phyloP scores from a whole-genome alignment of 2,888 invertebrate species.

The Apamea crenata region DNA sequence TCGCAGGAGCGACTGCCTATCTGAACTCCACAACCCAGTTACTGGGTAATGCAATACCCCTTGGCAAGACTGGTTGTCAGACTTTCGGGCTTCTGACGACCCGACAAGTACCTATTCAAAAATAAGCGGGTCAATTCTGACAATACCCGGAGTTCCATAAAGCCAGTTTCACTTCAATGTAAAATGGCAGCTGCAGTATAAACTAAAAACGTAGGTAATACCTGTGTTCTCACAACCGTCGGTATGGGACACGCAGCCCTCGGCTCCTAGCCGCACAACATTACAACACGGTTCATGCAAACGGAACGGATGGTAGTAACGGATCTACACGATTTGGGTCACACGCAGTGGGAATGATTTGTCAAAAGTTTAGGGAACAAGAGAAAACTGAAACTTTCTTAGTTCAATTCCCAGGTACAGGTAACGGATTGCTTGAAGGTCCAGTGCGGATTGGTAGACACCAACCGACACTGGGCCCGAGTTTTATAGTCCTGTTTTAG shows the following conservation, averaged over 20 bases:
- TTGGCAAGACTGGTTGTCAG: too few species aligned
- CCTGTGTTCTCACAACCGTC: conserved; percentile 98
- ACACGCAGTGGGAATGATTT: conserved; percentile 71
- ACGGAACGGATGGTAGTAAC: conserved; percentile 78
- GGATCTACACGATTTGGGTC: conserved; percentile 74
- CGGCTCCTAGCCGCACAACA: conserved; percentile 94
- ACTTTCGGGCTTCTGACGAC: not conserved
- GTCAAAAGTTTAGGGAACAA: conserved; percentile 65
- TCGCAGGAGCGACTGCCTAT: not conserved
- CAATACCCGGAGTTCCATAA: conserved; percentile 7
- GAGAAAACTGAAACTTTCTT: not conserved
- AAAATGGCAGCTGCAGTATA: conserved; percentile 21
- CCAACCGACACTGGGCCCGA: not conserved
- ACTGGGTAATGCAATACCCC: not conserved
- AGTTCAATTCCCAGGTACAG: not conserved
- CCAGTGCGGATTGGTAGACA: not conserved
- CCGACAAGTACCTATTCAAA: not conserved
- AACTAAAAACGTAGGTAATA: conserved; percentile 88
- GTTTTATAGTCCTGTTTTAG: not conserved
- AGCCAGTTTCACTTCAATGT: conserved; percentile 30
- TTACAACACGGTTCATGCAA: conserved; percentile 92
- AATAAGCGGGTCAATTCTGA: not conserved
- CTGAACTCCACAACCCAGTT: not conserved
- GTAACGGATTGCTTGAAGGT: not conserved
- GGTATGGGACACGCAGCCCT: conserved; percentile 97